phyloP scores from a whole-genome alignment of 2,797 vertebrate species.

The Melanotaenia boesemani region DNA sequence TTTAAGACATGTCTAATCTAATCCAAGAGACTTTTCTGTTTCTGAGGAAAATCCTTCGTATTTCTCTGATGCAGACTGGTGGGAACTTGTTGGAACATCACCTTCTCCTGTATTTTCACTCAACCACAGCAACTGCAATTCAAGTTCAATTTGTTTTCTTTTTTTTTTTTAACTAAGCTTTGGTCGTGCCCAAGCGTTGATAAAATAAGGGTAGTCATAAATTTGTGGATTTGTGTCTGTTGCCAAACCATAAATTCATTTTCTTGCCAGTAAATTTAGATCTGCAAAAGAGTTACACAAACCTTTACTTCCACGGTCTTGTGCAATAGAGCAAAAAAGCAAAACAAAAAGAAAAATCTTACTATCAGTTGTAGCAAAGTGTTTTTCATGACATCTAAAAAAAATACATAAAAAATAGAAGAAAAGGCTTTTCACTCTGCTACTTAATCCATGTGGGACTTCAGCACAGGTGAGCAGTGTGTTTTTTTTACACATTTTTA shows the following conservation, averaged over 20 bases:
- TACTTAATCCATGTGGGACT: background rate
- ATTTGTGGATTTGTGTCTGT: constrained; percentile 19
- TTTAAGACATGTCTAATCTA: background rate
- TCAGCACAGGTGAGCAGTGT: background rate
- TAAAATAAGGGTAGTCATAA: too few species aligned
- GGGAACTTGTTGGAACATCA: background rate
- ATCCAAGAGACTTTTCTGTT: background rate
- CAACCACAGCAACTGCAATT: too few species aligned
- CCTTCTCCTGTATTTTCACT: too few species aligned
- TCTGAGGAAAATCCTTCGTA: background rate
- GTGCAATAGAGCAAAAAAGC: too few species aligned
- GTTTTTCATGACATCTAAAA: background rate
- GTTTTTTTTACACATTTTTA: background rate
- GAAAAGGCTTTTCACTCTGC: background rate
- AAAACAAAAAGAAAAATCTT: too few species aligned
- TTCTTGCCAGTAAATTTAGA: too few species aligned
- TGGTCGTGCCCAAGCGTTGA: background rate
- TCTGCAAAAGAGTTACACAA: too few species aligned
- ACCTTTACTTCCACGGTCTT: too few species aligned
- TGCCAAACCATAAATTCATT: constrained; percentile 4
- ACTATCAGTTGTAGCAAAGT: too few species aligned
- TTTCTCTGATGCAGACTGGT: background rate
- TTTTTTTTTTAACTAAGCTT: background rate
- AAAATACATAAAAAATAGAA: background rate
- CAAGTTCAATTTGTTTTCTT: background rate